These are phyloP conservation scores for Platyura marginata DNA, from an alignment of 1,140 invertebrate species.

Conservation along the genomic window DNA sequence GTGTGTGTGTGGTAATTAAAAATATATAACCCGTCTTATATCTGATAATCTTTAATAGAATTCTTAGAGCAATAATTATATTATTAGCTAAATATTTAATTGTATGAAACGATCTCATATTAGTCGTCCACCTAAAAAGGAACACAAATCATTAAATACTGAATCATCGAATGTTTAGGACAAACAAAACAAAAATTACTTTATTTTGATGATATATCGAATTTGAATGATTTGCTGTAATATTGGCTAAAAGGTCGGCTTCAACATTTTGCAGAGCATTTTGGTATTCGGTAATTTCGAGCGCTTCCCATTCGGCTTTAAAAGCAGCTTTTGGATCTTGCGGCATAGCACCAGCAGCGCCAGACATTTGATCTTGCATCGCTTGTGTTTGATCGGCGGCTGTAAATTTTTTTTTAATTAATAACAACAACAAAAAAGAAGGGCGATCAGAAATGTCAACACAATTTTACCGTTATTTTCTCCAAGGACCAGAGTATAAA, in stretches of 20 bases:
- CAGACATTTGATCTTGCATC: slow-evolving; percentile 98
- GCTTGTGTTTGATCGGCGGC: slow-evolving; percentile 88
- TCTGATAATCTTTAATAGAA: too few species aligned
- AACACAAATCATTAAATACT: too few species aligned
- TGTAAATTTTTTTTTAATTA: slow-evolving; percentile 15
- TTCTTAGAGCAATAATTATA: too few species aligned
- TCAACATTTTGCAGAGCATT: slow-evolving; percentile 74
- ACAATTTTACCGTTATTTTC: slow-evolving; percentile 77
- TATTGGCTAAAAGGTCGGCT: slow-evolving; percentile 26
- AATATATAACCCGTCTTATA: too few species aligned
- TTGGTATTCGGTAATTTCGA: slow-evolving; percentile 88
- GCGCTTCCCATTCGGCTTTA: slow-evolving; percentile 97
- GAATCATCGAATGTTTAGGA: neutral
- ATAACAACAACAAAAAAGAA: too few species aligned
- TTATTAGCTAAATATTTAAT: neutral
- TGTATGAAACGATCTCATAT: too few species aligned
- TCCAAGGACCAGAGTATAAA: slow-evolving; percentile 93
- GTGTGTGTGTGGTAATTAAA: too few species aligned
- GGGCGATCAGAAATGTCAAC: neutral
- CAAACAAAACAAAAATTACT: neutral
- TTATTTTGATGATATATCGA: neutral
- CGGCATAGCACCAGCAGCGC: slow-evolving; percentile 90
- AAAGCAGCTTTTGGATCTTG: slow-evolving; percentile 96
- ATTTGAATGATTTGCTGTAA: neutral
- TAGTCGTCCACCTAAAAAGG: too few species aligned